Evolutionary conservation across 2,113 vertebrate genomes (phyloP), one percentile per base, ranked within the genome.

Genomic region (Nymphicus hollandicus): DNA sequence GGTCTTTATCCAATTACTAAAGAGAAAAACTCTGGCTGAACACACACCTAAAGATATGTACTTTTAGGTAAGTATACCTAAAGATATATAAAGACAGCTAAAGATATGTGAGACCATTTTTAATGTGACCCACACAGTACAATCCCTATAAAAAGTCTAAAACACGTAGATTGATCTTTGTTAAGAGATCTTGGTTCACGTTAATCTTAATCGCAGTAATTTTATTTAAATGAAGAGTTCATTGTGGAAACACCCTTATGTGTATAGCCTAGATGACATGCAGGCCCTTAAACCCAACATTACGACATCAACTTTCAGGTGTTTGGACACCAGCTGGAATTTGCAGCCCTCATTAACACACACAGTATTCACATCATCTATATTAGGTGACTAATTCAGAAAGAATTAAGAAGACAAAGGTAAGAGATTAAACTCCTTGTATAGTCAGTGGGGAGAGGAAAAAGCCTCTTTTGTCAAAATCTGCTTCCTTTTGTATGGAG

Each of bases 351-450:
- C 39, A 64, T 39, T 71, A 91, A 64, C 15, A 37, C 37, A 22
- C 1, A 3, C 11, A 88, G 53, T 53, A 56, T 56, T 88, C 64
- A 70, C 52, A 28, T 78, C 1, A 2, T 60, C 47, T 90, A 7
- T 72, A 63, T 79, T 53, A 93, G 81, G 7, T 92, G 81, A 79
- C 86, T 93, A 92, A 93, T 89, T 89, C 35, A 84, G 56, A 37
- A 89, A 79, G 69, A 86, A 93, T 89, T 79, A 79, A 35, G 41
- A 88, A 83, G 65, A 61, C 61, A 95, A 92, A 92, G 27, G 43
- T 66, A 71, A 81, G 37, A 22, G 69, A 84, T 89, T 95, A 89
- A 74, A 44, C 14, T 93, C 39, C 50, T 90, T 92, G 28, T 79
- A 44, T 17, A 78, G 79, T 91, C 72, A 44, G 8, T 10, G 7